Percentiles rank a stretch among this genome's conserved stretches.
phyloP scores from a whole-genome alignment of 2,797 vertebrate genomes.

The Anniella stebbinsi region DNA sequence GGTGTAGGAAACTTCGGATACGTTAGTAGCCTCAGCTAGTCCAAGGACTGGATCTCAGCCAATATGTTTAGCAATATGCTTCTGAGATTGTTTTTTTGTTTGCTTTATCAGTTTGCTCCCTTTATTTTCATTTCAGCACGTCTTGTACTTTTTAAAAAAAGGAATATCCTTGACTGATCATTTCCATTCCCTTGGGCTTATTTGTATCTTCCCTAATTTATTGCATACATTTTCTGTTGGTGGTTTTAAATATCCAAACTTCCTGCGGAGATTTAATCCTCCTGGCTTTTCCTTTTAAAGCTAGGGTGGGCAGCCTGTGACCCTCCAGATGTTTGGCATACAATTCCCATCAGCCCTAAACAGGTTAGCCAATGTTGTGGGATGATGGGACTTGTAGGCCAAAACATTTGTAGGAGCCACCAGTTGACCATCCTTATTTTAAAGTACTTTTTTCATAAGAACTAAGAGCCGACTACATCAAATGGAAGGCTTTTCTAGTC shows the following conservation, averaged over 20 bases:
- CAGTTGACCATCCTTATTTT: too few species aligned
- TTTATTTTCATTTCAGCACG: not conserved
- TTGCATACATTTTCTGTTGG: not conserved
- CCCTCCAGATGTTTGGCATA: not conserved
- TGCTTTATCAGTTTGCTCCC: not conserved
- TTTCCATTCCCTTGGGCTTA: not conserved
- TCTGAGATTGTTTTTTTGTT: not conserved
- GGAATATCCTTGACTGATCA: not conserved
- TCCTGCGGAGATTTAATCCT: not conserved
- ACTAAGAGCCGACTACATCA: too few species aligned
- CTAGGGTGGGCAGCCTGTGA: too few species aligned
- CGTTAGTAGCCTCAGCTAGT: not conserved
- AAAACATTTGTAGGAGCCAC: too few species aligned
- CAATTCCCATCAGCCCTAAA: too few species aligned
- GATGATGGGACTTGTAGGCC: too few species aligned
- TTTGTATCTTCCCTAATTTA: not conserved
- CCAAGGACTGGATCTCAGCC: not conserved
- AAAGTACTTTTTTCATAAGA: too few species aligned
- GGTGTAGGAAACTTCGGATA: not conserved
- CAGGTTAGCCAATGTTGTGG: too few species aligned
- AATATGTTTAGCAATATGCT: not conserved
- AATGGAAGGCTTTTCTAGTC: too few species aligned
- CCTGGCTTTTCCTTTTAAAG: not conserved
- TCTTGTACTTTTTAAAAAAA: not conserved
- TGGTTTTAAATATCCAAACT: not conserved